A percentile compares a stretch with the other conserved stretches of the same genome.
phyloP scores from a whole-genome alignment of 92 coral and sea anemone genomes.

The Diadumene lineata region DNA sequence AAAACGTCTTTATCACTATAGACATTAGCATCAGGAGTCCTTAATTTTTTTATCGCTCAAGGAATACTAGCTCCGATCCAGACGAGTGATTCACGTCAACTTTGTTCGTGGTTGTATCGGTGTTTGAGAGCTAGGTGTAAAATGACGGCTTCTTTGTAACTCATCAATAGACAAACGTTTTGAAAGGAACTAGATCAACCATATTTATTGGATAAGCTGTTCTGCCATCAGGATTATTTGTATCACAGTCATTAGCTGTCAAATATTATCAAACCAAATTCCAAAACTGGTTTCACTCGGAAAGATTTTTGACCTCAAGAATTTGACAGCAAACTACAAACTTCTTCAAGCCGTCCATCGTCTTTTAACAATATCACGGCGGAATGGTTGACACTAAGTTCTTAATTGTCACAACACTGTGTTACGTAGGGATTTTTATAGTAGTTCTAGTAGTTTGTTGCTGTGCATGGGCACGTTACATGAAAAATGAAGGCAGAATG shows the following conservation, averaged over 20 bases:
- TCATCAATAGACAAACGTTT: slow-evolving; percentile 15
- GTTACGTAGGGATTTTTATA: slow-evolving; percentile 73
- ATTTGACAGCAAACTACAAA: neutral
- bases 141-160: slow-evolving; percentile 30
- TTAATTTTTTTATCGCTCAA: neutral
- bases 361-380: neutral
- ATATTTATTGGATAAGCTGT: slow-evolving; percentile 37
- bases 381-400: slow-evolving; percentile 80
- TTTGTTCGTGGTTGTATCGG: neutral
- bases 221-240: slow-evolving; percentile 22
- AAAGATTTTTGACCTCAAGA: slow-evolving; percentile 12
- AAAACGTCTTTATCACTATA: neutral
- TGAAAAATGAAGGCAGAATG: slow-evolving; percentile 46
- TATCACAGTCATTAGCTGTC: slow-evolving; percentile 17
- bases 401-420: slow-evolving; percentile 73
- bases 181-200: slow-evolving; percentile 24
- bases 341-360: neutral
- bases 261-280: slow-evolving; percentile 1
- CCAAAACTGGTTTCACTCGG: slow-evolving; percentile 5
- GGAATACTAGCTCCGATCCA: slow-evolving; percentile 1
- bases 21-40: neutral
- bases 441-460: slow-evolving; percentile 80
- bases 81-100: slow-evolving; percentile 13
- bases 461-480: slow-evolving; percentile 76
- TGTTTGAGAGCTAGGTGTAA: slow-evolving; percentile 14